phyloP scores from a whole-genome alignment of 2,797 vertebrate species.

The Neosalanx taihuensis region DNA sequence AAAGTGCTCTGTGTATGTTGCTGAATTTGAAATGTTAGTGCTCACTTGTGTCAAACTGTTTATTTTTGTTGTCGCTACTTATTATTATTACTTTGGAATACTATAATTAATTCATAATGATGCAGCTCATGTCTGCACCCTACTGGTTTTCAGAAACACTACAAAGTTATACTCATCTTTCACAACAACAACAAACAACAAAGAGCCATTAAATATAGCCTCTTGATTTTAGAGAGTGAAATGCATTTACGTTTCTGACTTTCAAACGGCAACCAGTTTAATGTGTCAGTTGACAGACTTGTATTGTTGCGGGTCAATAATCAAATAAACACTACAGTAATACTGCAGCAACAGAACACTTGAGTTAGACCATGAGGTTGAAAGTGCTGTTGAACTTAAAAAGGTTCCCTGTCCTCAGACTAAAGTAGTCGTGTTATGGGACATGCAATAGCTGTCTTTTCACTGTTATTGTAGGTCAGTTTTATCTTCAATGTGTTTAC shows the following conservation, averaged over 20 bases:
- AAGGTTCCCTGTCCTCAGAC: constrained; percentile 2
- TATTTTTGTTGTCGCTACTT: background rate
- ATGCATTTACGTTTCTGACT: constrained; percentile 6
- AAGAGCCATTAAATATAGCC: too few species aligned
- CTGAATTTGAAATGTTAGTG: background rate
- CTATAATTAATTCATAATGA: constrained; percentile 35
- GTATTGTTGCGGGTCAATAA: background rate
- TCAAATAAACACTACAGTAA: constrained; percentile 5
- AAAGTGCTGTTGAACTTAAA: constrained; percentile 25
- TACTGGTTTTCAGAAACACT: constrained; percentile 70
- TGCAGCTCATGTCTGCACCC: constrained; percentile 87
- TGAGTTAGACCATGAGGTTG: constrained; percentile 35
- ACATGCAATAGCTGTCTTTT: background rate
- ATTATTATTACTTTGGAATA: constrained; percentile 35
- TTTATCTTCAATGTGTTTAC: background rate
- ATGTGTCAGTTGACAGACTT: constrained; percentile 19
- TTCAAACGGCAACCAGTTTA: constrained; percentile 5
- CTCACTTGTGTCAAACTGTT: background rate
- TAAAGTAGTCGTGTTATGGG: too few species aligned
- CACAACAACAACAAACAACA: too few species aligned
- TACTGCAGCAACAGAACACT: constrained; percentile 22
- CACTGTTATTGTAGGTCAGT: background rate
- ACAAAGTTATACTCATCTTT: constrained; percentile 3
- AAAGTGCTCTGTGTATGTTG: background rate
- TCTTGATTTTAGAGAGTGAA: too few species aligned